Conservation (phyloP, 1,140 invertebrate genomes). For the Harpegnathos saltator region DNA sequence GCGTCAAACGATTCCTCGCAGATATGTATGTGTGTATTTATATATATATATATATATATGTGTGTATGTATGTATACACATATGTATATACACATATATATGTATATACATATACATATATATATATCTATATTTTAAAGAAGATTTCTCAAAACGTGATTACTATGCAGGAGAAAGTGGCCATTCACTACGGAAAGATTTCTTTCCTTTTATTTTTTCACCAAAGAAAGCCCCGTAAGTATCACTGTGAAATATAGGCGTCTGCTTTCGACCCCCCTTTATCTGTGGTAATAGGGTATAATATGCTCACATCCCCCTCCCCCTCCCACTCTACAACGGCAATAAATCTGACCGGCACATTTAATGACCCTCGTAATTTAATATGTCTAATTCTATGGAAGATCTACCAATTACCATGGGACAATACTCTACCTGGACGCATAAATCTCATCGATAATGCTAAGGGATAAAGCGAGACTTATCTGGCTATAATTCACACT, state of each 20-base stretch:
- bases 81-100: too few species aligned
- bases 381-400: conserved; percentile 52
- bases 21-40: too few species aligned
- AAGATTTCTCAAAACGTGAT: not conserved
- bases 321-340: conserved; percentile 13
- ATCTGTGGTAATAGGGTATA: conserved; percentile 45
- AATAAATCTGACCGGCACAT: conserved; percentile 48
- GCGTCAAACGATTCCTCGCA: too few species aligned
- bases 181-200: conserved; percentile 21
- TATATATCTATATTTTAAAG: too few species aligned
- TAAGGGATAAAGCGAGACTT: conserved; percentile 51
- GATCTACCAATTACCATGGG: conserved; percentile 49
- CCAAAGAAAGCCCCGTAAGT: conserved; percentile 15
- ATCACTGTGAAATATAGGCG: conserved; percentile 38
- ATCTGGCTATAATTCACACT: conserved; percentile 31
- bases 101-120: too few species aligned
- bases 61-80: too few species aligned
- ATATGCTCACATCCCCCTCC: too few species aligned
- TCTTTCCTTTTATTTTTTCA: not conserved
- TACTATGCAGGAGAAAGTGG: not conserved
- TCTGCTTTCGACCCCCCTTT: conserved; percentile 40
- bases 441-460: conserved; percentile 55
- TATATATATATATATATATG: too few species aligned
- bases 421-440: conserved; percentile 31
- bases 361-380: conserved; percentile 58